phyloP scores from a whole-genome alignment of 2,113 vertebrate genomes.

The Ardeotis arabs region DNA sequence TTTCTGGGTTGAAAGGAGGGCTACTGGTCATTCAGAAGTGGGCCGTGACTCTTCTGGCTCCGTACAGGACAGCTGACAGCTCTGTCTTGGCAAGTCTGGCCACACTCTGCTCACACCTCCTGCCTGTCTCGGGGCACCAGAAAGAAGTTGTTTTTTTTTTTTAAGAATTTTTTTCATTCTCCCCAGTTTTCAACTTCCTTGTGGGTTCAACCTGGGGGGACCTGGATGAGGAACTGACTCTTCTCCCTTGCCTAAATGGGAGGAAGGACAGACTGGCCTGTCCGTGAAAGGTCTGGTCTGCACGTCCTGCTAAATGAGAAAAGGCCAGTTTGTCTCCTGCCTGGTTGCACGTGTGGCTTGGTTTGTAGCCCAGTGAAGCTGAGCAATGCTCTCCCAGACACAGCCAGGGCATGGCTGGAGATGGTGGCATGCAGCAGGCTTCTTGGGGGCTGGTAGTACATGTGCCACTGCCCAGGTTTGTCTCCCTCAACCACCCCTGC shows the following conservation, averaged over 20 bases:
- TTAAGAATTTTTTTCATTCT: background rate
- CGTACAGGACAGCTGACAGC: background rate
- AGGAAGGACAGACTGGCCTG: background rate
- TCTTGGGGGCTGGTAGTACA: background rate
- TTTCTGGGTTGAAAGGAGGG: background rate
- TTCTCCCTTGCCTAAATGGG: background rate
- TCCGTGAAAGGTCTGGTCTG: background rate
- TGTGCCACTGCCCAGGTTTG: too few relatives aligned
- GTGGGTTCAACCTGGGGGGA: background rate
- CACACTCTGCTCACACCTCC: background rate
- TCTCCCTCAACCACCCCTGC: background rate
- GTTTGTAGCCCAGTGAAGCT: background rate
- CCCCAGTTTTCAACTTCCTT: background rate
- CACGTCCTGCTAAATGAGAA: background rate
- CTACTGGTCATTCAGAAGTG: background rate
- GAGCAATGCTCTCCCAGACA: background rate
- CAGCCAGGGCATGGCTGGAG: background rate
- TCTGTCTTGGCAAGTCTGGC: background rate
- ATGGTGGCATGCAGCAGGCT: background rate
- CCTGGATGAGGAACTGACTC: background rate
- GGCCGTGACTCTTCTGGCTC: background rate
- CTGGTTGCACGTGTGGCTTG: background rate
- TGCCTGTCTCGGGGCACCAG: background rate
- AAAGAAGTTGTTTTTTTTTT: too few relatives aligned
- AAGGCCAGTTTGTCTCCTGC: background rate